Percentiles rank a stretch among this genome's conserved stretches.
Conservation (phyloP, 30 jellyfish, hydroid and myxozoan genomes). For the Euphysa ruthae region DNA sequence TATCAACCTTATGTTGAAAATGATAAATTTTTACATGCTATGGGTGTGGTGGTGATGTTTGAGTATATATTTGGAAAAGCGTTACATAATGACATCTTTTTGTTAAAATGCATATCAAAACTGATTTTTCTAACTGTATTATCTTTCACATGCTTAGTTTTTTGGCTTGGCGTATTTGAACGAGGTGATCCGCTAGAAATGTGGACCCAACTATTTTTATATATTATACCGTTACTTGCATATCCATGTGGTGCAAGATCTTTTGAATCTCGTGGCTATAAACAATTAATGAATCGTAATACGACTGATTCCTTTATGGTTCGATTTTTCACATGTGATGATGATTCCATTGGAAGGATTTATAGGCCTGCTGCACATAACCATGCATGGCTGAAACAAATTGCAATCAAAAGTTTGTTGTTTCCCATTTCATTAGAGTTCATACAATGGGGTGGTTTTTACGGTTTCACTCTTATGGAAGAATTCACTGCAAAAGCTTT, state of each 20-base stretch:
- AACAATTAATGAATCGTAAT: conserved; percentile 43
- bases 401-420: conserved; percentile 45
- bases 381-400: conserved; percentile 40
- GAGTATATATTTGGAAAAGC: background rate
- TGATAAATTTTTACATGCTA: background rate
- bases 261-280: conserved; percentile 43
- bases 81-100: background rate
- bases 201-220: conserved; percentile 64
- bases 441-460: conserved; percentile 56
- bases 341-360: conserved; percentile 4
- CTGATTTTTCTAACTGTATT: conserved; percentile 11
- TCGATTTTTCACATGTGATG: conserved; percentile 40
- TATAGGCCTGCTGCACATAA: conserved; percentile 20
- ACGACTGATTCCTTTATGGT: conserved; percentile 43
- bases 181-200: conserved; percentile 29
- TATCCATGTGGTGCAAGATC: conserved; percentile 27
- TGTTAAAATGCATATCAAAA: conserved; percentile 4
- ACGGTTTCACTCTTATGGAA: background rate
- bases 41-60: background rate
- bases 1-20: too few species aligned
- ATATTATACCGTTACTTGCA: conserved; percentile 54
- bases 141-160: conserved; percentile 13
- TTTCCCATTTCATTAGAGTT: conserved; percentile 51
- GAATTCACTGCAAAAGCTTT: background rate
- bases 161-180: conserved; percentile 30